Percentiles rank a stretch among this genome's conserved stretches.
Evolutionary conservation across 2,113 vertebrate species (phyloP).

Genomic region (Steatornis caripensis): DNA sequence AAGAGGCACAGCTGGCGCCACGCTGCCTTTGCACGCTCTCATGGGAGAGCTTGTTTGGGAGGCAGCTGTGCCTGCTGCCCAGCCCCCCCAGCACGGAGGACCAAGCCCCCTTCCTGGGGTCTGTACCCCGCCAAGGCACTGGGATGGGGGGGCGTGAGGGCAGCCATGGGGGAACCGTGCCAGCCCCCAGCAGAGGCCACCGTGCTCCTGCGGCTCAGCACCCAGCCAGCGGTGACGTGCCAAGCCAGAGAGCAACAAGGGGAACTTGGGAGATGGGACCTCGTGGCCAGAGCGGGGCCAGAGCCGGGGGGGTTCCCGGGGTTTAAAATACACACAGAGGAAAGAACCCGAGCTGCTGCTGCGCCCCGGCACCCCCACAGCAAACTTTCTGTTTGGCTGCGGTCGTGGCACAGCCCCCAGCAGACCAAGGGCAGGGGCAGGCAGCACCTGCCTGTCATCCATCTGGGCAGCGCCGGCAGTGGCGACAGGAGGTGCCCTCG

Average conservation of each 20-base stretch:
- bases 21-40: neutral
- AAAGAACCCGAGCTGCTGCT: neutral
- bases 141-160: rapidly evolving
- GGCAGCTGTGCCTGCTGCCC: neutral
- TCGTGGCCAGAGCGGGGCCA: neutral
- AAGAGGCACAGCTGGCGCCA: neutral
- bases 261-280: constrained; percentile 31
- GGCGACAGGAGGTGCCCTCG: neutral
- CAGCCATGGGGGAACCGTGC: neutral
- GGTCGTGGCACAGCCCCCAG: neutral
- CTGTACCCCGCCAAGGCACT: rapidly evolving
- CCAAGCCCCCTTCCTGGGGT: neutral
- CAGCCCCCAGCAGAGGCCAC: neutral
- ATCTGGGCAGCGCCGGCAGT: neutral
- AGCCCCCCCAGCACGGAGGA: neutral
- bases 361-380: neutral
- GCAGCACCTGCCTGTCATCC: constrained; percentile 24
- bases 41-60: neutral
- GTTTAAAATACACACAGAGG: neutral
- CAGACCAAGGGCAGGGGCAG: neutral
- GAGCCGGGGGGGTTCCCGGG: constrained; percentile 20
- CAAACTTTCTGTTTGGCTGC: neutral
- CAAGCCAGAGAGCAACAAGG: neutral
- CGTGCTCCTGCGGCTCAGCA: neutral
- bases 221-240: neutral